These are phyloP conservation scores for Engystomops pustulosus DNA, from an alignment of 2,113 vertebrate species.

Conservation along the genomic window DNA sequence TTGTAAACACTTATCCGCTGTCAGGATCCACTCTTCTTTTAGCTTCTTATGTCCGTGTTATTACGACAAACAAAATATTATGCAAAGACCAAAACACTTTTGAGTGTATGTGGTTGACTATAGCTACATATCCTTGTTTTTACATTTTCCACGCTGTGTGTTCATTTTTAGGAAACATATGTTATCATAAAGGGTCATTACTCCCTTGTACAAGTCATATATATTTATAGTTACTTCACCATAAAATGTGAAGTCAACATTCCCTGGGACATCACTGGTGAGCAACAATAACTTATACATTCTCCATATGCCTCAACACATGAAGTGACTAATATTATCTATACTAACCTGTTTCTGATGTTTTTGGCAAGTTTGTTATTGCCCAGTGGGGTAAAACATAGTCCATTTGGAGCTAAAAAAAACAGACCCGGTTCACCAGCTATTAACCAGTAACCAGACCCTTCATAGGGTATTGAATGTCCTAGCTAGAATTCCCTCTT, in stretches of 20 bases:
- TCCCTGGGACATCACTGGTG: neutral
- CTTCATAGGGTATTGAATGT: too few species aligned
- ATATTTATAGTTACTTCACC: neutral
- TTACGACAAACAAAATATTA: too few species aligned
- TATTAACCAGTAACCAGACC: too few species aligned
- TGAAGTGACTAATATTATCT: neutral
- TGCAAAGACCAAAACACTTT: too few species aligned
- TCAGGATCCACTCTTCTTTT: too few species aligned
- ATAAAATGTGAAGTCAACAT: neutral
- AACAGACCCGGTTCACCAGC: too few species aligned
- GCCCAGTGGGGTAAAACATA: neutral
- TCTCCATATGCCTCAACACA: neutral
- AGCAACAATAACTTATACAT: neutral
- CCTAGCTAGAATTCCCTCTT: too few species aligned
- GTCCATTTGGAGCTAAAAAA: too few species aligned
- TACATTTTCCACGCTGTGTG: neutral
- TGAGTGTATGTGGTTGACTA: too few species aligned
- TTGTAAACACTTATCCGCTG: too few species aligned
- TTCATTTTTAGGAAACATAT: constrained; percentile 17
- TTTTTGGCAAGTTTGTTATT: neutral
- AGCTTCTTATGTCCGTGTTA: too few species aligned
- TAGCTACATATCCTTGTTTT: neutral
- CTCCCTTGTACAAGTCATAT: neutral
- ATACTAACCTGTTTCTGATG: too few species aligned
- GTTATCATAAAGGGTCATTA: constrained; percentile 16